phyloP scores from a whole-genome alignment of 2,888 invertebrate species.

The Hirudinaria manillensis region DNA sequence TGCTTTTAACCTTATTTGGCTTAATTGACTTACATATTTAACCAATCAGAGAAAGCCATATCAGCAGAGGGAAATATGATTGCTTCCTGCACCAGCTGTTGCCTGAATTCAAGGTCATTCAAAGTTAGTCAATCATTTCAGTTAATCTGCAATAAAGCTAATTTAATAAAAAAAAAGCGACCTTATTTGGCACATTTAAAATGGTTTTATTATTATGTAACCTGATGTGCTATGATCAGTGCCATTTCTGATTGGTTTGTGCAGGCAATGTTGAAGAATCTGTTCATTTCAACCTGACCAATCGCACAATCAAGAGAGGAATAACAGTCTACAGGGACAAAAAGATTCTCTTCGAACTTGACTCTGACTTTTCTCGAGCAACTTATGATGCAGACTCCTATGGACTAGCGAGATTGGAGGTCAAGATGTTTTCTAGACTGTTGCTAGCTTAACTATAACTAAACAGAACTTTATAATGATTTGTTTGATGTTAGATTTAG shows the following conservation, averaged over 20 bases:
- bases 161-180: too few species aligned
- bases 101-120: slow-evolving; percentile 57
- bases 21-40: not conserved
- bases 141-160: too few species aligned
- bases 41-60: slow-evolving; percentile 48
- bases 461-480: too few species aligned
- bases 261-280: not conserved
- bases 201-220: not conserved
- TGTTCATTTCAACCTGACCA: slow-evolving; percentile 24
- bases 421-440: not conserved
- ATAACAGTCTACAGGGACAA: not conserved
- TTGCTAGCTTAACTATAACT: too few species aligned
- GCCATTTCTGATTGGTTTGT: not conserved
- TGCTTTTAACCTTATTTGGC: not conserved
- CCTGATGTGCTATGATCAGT: not conserved
- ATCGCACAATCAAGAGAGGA: slow-evolving; percentile 25
- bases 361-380: slow-evolving; percentile 69
- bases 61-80: slow-evolving; percentile 77
- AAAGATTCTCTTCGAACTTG: slow-evolving; percentile 63
- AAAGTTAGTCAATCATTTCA: slow-evolving; percentile 50
- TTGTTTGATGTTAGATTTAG: too few species aligned
- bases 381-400: slow-evolving; percentile 44
- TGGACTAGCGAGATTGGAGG: not conserved
- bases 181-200: not conserved
- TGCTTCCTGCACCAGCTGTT: slow-evolving; percentile 70